phyloP scores from a whole-genome alignment of 2,113 vertebrate species.

The Physeter macrocephalus region DNA sequence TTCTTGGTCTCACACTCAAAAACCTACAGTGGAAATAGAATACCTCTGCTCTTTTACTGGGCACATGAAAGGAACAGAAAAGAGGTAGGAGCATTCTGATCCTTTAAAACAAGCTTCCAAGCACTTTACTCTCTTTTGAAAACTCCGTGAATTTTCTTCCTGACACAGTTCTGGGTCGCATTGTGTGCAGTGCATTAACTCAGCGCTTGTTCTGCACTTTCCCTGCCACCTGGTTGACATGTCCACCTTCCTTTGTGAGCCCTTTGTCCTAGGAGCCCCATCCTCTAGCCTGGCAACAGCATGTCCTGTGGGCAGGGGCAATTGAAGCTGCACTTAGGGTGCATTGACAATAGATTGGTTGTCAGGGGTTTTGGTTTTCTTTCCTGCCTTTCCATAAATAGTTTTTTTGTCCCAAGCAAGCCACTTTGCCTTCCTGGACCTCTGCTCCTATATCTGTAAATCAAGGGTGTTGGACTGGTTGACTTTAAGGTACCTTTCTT shows the following conservation, averaged over 20 bases:
- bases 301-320: accelerated
- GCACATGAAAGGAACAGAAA: slow-evolving; percentile 28
- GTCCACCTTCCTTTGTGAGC: neutral
- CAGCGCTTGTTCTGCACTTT: neutral
- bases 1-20: neutral
- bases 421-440: neutral
- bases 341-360: neutral
- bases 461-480: neutral
- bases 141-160: neutral
- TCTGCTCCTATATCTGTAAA: neutral
- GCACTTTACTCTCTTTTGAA: neutral
- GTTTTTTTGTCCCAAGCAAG: neutral
- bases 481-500: neutral
- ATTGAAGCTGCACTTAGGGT: neutral
- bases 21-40: neutral
- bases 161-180: neutral
- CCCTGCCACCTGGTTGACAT: neutral
- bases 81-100: neutral
- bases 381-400: neutral
- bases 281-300: neutral
- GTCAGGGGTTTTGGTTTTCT: neutral
- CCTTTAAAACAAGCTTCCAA: slow-evolving; percentile 39
- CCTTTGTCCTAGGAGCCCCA: neutral
- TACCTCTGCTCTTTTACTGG: neutral
- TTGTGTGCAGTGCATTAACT: neutral